Evolutionary conservation across 2,797 vertebrate species (phyloP), one percentile per base, ranked within the genome.

Genomic region (Falco peregrinus): DNA sequence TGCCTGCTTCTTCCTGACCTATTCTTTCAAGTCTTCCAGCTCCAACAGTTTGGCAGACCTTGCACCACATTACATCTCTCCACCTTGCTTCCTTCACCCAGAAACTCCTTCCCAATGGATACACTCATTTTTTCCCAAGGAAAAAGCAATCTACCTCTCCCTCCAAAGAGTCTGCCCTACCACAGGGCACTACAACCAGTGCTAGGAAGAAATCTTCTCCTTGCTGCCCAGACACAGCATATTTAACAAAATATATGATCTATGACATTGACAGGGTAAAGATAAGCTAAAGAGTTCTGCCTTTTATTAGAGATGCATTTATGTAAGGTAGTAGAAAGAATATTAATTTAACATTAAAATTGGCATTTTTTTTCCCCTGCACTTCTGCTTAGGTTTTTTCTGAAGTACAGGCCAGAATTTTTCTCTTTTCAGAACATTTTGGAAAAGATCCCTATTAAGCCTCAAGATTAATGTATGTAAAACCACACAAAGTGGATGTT

Each of bases 321-420:
- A 45, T 39, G 45, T 51, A 71, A 65, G 8, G 33, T 57, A 77
- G 16, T 26, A 82, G 37, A 73, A 71, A 70, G 35, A 56, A 43
- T 81, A 47, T 37, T 51, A 77, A 48, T 26, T 73, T 73, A 35
- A 71, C 13, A 76, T 5, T 70, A 75, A 88, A 91, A 54, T 64
- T 43, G 16, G 3, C 3, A 0, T 35, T 0, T 29, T n/a, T 53
- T 45, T 33, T 33, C 1, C 5, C 13, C 20, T 6, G 4, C 24
- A n/a, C 6, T 35, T 84, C 45, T 64, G 26, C 26, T 73, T 82
- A 69, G 10, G 17, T 85, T 8, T 64, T 64, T 86, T 79, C 45
- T 78, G 73, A 83, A 74, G 16, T 50, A 69, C 7, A 51, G 47
- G 16, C 9, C 13, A 74, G 50, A 73, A 16, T 45, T 78, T 78